phyloP scores from a whole-genome alignment of 2,113 vertebrate genomes.

The Apteryx owenii region DNA sequence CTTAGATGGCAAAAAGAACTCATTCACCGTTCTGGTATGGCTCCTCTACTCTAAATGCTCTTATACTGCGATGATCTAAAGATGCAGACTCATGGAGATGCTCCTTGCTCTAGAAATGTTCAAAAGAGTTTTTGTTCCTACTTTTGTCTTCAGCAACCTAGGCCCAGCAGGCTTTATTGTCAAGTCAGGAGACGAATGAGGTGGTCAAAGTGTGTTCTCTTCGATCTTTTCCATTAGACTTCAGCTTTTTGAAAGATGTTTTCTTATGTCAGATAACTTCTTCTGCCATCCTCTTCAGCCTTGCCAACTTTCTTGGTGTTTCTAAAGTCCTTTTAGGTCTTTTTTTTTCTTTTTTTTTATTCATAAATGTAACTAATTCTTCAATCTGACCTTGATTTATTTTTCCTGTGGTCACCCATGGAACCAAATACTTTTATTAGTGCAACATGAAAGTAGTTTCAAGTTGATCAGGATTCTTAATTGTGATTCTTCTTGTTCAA shows the following conservation, averaged over 20 bases:
- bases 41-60: not conserved
- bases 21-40: not conserved
- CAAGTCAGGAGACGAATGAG: not conserved
- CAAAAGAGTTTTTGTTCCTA: not conserved
- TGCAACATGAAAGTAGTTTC: not conserved
- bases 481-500: not conserved
- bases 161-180: not conserved
- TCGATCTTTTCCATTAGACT: not conserved
- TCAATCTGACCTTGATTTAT: constrained; percentile 24
- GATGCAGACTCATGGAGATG: not conserved
- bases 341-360: constrained; percentile 12
- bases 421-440: not conserved
- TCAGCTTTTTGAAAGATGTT: not conserved
- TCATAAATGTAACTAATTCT: not conserved
- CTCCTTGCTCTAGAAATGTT: not conserved
- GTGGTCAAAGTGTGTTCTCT: not conserved
- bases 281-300: constrained; percentile 1
- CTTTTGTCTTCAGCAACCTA: not conserved
- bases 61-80: not conserved
- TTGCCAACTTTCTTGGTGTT: constrained; percentile 11
- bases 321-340: not conserved
- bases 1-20: not conserved
- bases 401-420: not conserved
- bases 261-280: not conserved
- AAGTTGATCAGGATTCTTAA: not conserved